Evolutionary conservation across 1,140 invertebrate genomes (phyloP), one percentile per base, ranked within the genome.

Genomic region (Lasaia peninsularis): DNA sequence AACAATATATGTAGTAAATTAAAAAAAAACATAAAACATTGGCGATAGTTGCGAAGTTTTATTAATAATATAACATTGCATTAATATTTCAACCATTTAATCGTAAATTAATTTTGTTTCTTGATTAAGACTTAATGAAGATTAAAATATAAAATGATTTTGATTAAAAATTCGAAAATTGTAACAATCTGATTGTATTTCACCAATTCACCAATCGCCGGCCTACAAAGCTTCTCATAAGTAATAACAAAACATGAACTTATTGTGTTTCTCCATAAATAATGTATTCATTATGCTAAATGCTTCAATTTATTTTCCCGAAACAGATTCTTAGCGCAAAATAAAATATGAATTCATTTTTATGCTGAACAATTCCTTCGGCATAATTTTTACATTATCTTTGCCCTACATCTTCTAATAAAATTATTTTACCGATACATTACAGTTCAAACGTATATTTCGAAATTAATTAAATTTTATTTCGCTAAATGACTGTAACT

Each of bases 341-440:
- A 63, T 37, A 40, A 64, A 62, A 78, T 75, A 66, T 60, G 60
- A 62, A 73, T 78, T 80, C 76, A 75, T 81, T 81, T 76, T 78
- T 77, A 76, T 78, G 58, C 71, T 65, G 70, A 60, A 63, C 73
- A 76, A 74, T 81, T 81, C 65, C 74, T 74, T 68, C 73, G 67
- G 73, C 68, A 80, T 81, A 78, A 81, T 81, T 75, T 74, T 57
- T 60, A 66, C 75, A 78, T 84, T 80, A 78, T 77, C 67, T 78
- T 63, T 69, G 65, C 58, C 55, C 56, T 73, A 72, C 63, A 70
- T 73, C 63, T 67, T 52, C 69, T 68, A 78, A 75, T 76, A 52
- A 73, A 78, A 78, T 79, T 71, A 83, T 80, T 78, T 76, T 79
- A 83, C 76, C 67, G 70, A 67, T 65, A 69, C 67, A 79, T 77